These are phyloP conservation scores for Lucinisca nassula DNA, from an alignment of 2,888 invertebrate genomes.

Conservation along the genomic window DNA sequence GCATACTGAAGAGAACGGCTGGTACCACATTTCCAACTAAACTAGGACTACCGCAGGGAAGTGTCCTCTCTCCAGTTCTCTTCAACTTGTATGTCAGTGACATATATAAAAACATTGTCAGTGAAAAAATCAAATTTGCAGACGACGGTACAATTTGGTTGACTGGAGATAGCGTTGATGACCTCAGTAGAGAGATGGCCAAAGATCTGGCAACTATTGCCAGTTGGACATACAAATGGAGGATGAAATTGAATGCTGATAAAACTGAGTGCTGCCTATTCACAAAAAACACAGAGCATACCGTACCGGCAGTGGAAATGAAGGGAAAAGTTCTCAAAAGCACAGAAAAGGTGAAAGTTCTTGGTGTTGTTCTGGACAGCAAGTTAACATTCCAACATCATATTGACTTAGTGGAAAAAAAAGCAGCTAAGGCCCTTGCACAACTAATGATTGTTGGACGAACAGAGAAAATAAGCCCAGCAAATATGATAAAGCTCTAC, in stretches of 20 bases:
- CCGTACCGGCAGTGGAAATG: background rate
- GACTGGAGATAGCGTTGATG: background rate
- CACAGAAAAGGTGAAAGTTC: background rate
- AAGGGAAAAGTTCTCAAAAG: background rate
- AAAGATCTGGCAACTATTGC: slow-evolving; percentile 7
- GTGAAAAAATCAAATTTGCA: slow-evolving; percentile 34
- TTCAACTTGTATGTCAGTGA: slow-evolving; percentile 32
- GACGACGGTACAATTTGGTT: slow-evolving; percentile 50
- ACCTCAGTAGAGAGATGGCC: background rate
- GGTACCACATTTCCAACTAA: background rate
- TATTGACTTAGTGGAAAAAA: background rate
- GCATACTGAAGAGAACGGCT: background rate
- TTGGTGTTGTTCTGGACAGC: slow-evolving; percentile 23
- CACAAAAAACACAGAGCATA: background rate
- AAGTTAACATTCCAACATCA: slow-evolving; percentile 22
- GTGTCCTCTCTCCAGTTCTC: slow-evolving; percentile 30
- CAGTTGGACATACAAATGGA: slow-evolving; percentile 27
- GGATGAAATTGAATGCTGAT: slow-evolving; percentile 17
- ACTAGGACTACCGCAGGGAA: slow-evolving; percentile 41
- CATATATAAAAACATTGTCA: background rate
- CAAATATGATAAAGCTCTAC: slow-evolving; percentile 1
- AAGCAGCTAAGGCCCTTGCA: background rate
- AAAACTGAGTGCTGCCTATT: slow-evolving; percentile 4
- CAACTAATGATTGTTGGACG: background rate
- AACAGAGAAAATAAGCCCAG: background rate